Evolutionary conservation across 1,140 invertebrate genomes (phyloP).

Genomic region (Thrips palmi): DNA sequence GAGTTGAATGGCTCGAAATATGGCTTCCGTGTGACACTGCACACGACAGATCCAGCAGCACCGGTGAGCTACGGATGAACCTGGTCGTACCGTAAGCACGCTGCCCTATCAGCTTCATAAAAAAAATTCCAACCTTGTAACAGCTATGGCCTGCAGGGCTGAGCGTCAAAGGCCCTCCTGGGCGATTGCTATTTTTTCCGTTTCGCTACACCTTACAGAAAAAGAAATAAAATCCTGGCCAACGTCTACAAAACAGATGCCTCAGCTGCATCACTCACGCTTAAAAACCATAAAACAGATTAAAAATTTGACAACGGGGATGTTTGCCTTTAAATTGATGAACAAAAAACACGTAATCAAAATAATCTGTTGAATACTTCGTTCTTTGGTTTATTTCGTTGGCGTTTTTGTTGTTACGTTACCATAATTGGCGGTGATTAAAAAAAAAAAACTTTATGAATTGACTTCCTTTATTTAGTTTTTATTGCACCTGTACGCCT

Average conservation of each 20-base stretch:
- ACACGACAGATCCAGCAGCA: conserved; percentile 7
- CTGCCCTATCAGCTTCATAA: not conserved
- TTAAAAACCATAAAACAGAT: not conserved
- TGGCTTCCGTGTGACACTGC: conserved; percentile 4
- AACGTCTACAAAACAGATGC: conserved; percentile 2
- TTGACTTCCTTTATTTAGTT: too few species aligned
- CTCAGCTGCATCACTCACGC: not conserved
- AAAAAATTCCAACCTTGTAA: conserved; percentile 4
- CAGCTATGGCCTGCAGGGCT: not conserved
- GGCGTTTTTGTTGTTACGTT: too few species aligned
- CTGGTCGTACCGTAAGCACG: not conserved
- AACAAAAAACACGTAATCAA: too few species aligned
- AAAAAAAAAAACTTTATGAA: too few species aligned
- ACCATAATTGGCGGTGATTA: too few species aligned
- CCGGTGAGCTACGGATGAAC: conserved; percentile 5
- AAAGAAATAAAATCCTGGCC: not conserved
- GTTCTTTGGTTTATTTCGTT: too few species aligned
- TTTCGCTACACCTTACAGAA: conserved; percentile 5
- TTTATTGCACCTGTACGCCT: too few species aligned
- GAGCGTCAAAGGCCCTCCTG: conserved; percentile 5
- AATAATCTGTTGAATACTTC: conserved; percentile 3
- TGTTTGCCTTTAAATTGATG: too few species aligned
- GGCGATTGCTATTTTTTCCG: conserved; percentile 12
- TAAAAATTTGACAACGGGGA: conserved; percentile 5
- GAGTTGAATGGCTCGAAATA: too few species aligned